A percentile compares a stretch with the other conserved stretches of the same genome.
phyloP scores from a whole-genome alignment of 2,888 invertebrate species.

The Lithophane ornitopus region DNA sequence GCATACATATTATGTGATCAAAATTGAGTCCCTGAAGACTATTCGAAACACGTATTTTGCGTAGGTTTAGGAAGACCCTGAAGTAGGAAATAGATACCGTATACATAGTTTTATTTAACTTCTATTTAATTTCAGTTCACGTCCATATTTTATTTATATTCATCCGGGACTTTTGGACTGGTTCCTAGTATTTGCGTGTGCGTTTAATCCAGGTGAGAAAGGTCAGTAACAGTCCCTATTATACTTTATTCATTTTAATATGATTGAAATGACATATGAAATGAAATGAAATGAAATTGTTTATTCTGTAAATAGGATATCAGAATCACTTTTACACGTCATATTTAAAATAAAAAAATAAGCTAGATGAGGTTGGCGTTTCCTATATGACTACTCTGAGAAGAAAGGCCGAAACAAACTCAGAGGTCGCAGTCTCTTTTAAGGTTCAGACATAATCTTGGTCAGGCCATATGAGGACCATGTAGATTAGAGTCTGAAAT shows the following conservation, averaged over 20 bases:
- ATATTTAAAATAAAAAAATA: no score
- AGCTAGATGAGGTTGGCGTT: no score
- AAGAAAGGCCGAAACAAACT: no score
- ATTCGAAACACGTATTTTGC: slow-evolving; percentile 45
- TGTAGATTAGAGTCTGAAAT: no score
- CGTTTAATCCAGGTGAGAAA: not conserved
- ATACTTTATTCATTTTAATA: not conserved
- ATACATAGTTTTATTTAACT: slow-evolving; percentile 11
- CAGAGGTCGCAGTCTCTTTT: no score
- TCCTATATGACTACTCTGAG: no score
- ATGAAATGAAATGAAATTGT: no score
- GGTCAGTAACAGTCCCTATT: not conserved
- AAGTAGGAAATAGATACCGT: slow-evolving; percentile 8
- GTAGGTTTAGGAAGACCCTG: slow-evolving; percentile 22
- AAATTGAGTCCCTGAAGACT: slow-evolving; percentile 21
- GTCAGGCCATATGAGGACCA: no score
- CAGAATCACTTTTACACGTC: no score
- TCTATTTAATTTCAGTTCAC: slow-evolving; percentile 34
- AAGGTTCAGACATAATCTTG: no score
- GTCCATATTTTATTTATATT: slow-evolving; percentile 5
- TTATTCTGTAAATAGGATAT: no score
- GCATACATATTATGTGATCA: slow-evolving; percentile 25
- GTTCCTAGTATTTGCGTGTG: not conserved
- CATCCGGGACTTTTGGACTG: not conserved
- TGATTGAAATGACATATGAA: not conserved